phyloP scores from a whole-genome alignment of 1,140 invertebrate genomes.

The Gonioctena quinquepunctata region DNA sequence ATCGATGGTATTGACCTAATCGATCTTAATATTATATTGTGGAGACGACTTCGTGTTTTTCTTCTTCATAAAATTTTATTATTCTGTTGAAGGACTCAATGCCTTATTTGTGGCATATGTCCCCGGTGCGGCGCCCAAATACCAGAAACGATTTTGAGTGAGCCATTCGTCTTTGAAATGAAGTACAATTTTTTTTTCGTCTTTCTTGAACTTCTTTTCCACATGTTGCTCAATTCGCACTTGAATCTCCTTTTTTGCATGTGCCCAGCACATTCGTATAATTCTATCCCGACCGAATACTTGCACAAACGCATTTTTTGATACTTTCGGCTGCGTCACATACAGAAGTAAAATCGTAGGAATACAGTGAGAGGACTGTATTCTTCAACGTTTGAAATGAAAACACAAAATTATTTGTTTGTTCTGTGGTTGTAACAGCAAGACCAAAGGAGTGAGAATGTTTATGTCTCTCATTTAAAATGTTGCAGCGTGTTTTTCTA shows the following conservation, averaged over 20 bases:
- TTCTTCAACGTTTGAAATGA: constrained; percentile 13
- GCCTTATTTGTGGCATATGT: no score
- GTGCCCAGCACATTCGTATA: constrained; percentile 15
- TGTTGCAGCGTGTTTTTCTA: no score
- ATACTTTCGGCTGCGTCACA: not conserved
- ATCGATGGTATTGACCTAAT: no score
- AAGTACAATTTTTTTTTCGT: not conserved
- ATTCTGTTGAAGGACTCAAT: no score
- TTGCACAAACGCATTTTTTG: not conserved
- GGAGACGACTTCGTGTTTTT: no score
- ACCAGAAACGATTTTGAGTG: no score
- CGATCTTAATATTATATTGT: no score
- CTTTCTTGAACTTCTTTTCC: not conserved
- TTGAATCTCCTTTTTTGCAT: constrained; percentile 17
- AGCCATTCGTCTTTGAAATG: no score
- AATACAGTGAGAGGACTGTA: not conserved
- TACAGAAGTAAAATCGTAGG: not conserved
- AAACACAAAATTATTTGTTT: not conserved
- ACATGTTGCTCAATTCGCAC: not conserved
- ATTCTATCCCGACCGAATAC: not conserved
- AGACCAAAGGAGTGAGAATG: constrained; percentile 6
- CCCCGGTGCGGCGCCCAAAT: no score
- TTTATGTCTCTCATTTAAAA: not conserved
- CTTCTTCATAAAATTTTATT: no score
- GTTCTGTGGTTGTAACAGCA: not conserved